phyloP scores from a whole-genome alignment of 2,888 invertebrate genomes.

The Drosophila sordidula region DNA sequence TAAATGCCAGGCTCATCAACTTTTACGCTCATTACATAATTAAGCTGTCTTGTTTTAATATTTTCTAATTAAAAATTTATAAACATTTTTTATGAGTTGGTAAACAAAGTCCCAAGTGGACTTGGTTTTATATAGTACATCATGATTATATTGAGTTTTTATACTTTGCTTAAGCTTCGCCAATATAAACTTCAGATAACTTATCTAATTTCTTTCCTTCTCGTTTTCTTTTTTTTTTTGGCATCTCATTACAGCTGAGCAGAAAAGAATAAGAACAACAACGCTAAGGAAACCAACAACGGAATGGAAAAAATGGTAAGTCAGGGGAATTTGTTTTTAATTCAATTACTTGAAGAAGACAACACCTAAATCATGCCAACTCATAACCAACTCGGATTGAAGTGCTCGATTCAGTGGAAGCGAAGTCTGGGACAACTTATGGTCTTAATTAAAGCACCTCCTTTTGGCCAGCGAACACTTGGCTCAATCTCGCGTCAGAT shows the following conservation, averaged over 20 bases:
- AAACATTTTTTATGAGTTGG: constrained; percentile 51
- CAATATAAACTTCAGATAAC: constrained; percentile 34
- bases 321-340: constrained; percentile 4
- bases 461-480: background rate
- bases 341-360: background rate
- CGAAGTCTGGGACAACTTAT: background rate
- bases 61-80: constrained; percentile 71
- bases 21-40: constrained; percentile 71
- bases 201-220: constrained; percentile 42
- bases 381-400: background rate
- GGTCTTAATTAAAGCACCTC: constrained; percentile 30
- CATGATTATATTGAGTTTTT: constrained; percentile 14
- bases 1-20: constrained; percentile 32
- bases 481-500: constrained; percentile 12
- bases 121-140: constrained; percentile 20
- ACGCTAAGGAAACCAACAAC: constrained; percentile 40
- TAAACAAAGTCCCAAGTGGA: constrained; percentile 17
- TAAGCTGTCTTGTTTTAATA: constrained; percentile 67
- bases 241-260: constrained; percentile 60
- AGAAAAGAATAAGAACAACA: constrained; percentile 21
- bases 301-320: constrained; percentile 80
- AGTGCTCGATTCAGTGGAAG: background rate
- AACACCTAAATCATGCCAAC: background rate
- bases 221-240: constrained; percentile 21
- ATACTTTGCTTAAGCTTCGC: constrained; percentile 18